Evolutionary conservation across 2,888 invertebrate genomes (phyloP).

Genomic region (Venustoraphidia nigricollis): DNA sequence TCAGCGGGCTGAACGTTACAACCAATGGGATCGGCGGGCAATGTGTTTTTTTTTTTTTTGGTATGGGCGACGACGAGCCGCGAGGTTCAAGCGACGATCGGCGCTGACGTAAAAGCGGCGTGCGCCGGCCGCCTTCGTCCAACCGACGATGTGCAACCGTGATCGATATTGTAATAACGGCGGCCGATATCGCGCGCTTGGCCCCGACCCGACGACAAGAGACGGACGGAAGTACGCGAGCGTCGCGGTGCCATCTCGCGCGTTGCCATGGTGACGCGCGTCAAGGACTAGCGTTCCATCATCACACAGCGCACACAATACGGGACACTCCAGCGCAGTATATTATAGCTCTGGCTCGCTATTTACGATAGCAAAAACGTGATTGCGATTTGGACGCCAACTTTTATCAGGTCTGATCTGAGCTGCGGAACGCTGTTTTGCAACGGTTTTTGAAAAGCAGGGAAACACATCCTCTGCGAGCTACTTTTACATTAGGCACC

Average conservation of each 20-base stretch:
- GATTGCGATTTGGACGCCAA: slow-evolving; percentile 2
- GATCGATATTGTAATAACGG: neutral
- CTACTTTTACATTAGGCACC: no score
- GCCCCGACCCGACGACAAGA: slow-evolving; percentile 1
- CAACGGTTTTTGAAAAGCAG: no score
- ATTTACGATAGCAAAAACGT: neutral
- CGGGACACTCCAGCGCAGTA: slow-evolving; percentile 12
- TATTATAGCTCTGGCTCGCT: no score
- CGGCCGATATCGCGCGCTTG: slow-evolving; percentile 2
- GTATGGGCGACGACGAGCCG: slow-evolving; percentile 11
- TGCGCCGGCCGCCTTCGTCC: slow-evolving; percentile 17
- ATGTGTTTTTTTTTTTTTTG: no score
- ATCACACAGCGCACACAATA: slow-evolving; percentile 17
- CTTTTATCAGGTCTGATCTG: no score
- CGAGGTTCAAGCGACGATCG: slow-evolving; percentile 14
- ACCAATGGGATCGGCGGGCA: no score
- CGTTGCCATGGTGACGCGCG: slow-evolving; percentile 16
- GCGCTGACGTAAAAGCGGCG: slow-evolving; percentile 30
- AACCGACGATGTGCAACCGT: slow-evolving; percentile 2
- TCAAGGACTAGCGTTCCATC: slow-evolving; percentile 17
- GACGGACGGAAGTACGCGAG: slow-evolving; percentile 17
- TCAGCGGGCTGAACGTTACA: no score
- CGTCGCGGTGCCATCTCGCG: slow-evolving; percentile 22
- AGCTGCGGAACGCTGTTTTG: no score
- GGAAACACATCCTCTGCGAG: no score